A percentile compares a stretch with the other conserved stretches of the same genome.
These are phyloP conservation scores for Periophthalmus modestus DNA, from an alignment of 2,113 vertebrate species.

Conservation along the genomic window DNA sequence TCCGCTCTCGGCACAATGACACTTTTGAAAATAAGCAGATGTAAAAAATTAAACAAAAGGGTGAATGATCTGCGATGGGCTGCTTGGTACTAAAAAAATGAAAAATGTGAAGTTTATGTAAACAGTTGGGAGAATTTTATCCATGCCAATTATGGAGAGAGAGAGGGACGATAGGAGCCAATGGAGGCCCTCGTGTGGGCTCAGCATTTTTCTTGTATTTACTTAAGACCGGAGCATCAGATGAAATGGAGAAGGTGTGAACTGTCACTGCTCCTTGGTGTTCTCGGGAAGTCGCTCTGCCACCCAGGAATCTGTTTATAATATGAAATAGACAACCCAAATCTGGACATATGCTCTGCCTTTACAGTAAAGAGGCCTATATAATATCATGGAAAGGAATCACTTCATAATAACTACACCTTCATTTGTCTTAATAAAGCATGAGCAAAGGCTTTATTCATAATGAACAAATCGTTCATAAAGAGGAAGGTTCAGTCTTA, in stretches of 20 bases:
- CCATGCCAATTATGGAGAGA: slow-evolving; percentile 97
- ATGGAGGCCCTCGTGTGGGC: slow-evolving; percentile 56
- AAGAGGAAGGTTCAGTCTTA: too few relatives aligned
- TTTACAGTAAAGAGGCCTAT: not conserved
- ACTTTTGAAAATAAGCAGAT: slow-evolving; percentile 98
- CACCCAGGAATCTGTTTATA: not conserved
- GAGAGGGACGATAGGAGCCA: slow-evolving; percentile 69
- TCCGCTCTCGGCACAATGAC: slow-evolving; percentile 81
- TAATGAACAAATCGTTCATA: too few relatives aligned
- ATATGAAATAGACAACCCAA: slow-evolving; percentile 18
- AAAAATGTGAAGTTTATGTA: slow-evolving; percentile 96
- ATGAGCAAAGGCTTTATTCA: too few relatives aligned
- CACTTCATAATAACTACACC: too few relatives aligned
- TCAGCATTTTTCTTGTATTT: slow-evolving; percentile 74
- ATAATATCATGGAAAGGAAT: not conserved
- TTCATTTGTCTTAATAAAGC: too few relatives aligned
- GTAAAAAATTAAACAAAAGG: slow-evolving; percentile 97
- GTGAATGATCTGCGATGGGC: slow-evolving; percentile 86
- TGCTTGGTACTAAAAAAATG: slow-evolving; percentile 94
- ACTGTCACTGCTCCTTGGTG: slow-evolving; percentile 64
- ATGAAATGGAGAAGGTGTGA: slow-evolving; percentile 61
- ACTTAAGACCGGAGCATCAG: slow-evolving; percentile 68
- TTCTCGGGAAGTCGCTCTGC: slow-evolving; percentile 20
- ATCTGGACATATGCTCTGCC: slow-evolving; percentile 3
- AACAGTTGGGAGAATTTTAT: slow-evolving; percentile 93